phyloP scores from a whole-genome alignment of 2,113 vertebrate genomes.

The Turdus rufiventris region DNA sequence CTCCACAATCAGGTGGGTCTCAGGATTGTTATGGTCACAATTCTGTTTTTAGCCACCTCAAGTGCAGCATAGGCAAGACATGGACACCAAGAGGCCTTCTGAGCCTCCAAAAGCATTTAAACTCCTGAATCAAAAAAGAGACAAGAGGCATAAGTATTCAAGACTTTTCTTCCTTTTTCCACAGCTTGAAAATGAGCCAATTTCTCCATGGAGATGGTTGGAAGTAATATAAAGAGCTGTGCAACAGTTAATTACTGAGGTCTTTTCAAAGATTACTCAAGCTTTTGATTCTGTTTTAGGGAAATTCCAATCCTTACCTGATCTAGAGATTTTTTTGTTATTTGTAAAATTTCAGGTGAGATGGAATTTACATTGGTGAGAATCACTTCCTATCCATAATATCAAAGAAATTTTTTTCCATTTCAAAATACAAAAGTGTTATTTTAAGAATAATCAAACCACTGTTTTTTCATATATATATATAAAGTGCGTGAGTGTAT shows the following conservation, averaged over 20 bases:
- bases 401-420: neutral
- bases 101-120: neutral
- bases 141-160: neutral
- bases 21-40: neutral
- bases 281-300: neutral
- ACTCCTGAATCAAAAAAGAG: neutral
- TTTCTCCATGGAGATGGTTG: neutral
- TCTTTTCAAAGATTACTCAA: neutral
- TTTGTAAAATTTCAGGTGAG: neutral
- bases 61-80: neutral
- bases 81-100: neutral
- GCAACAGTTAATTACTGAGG: neutral
- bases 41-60: accelerated
- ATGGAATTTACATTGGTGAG: neutral
- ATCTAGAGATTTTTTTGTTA: neutral
- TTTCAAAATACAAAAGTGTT: neutral
- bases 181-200: neutral
- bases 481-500: neutral
- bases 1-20: neutral
- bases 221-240: neutral
- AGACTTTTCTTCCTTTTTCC: neutral
- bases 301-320: neutral
- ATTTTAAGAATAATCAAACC: neutral
- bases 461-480: neutral
- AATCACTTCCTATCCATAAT: neutral